Base-by-base conservation (phyloP, 2,888 invertebrate genomes). In the Heliconius ethilla region DNA sequence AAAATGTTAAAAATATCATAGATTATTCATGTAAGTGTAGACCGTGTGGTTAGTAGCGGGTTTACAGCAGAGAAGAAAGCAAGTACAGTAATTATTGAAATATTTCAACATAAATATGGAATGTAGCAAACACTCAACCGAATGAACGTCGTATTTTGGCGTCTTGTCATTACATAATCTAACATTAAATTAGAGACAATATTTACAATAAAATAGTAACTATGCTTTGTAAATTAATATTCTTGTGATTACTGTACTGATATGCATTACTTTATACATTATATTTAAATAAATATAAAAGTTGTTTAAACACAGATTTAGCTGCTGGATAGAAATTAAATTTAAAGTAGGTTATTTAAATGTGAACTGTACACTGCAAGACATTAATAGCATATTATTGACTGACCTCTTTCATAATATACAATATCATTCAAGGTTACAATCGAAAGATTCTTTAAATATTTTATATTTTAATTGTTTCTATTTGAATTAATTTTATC, bases 71-170 rank as follows among this genome's bases (percentile, higher is more conserved):
- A 81, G 70, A 82, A 81, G 82, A 81, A 80, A 87, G 88, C 87
- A 83, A 86, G 33, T 87, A 89, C 89, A 89, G 87, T 87, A 88
- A 90, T 87, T 88, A 91, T 89, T 88, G 89, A 87, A 92, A 91
- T 92, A 93, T 91, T 92, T 93, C 93, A 93, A 93, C 94, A 94
- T 94, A 94, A 94, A 94, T 93, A 94, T 94, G 94, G 94, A 94
- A 94, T 94, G 94, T 94, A 94, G 92, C 90, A 92, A 92, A 94
- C 94, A 93, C 93, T 93, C 94, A 92, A 92, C 92, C 90, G 91
- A 91, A 92, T 90, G 89, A 92, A 91, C 91, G 86, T 92, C 90
- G 86, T 92, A 89, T 90, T 89, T 86, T 87, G 91, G 91, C 92
- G 85, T 87, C 85, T 82, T 88, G 91, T 91, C 92, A 90, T 87